Base-by-base conservation (phyloP, 2,888 invertebrate genomes). In the Habroteleia sp. region DNA sequence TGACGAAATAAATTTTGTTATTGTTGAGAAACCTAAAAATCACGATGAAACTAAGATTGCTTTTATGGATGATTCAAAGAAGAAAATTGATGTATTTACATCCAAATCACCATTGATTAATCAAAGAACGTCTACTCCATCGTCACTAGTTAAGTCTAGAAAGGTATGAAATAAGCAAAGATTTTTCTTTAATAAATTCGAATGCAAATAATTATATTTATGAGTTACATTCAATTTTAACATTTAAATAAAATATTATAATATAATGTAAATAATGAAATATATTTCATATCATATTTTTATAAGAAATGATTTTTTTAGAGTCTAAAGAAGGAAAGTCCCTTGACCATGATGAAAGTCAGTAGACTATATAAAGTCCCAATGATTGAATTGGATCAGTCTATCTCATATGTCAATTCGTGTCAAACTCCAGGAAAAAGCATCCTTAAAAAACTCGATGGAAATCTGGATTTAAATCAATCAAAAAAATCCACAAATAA, bases 381-480 rank as follows among this genome's bases (percentile, higher is more conserved):
- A 81, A 85, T 16, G 2, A 20, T 60, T 11, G 69, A 80, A 2
- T 17, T 83, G n/a, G 84, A 87, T 39, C 63, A 81, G 1, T 82
- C 85, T 1, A 81, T 83, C 39, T 68, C 78, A 0, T 86, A 5
- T 20, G 71, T 85, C 1, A 88, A 87, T 69, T 87, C 84, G 0
- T 75, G 77, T 54, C 87, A 86, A 54, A 88, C 86, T 1, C 88
- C 87, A 0, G 82, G 81, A 0, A 87, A 82, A 23, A 81, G 87
- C 48, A 88, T 88, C 56, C 62, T 88, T 5, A 87, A 88, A 25
- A 74, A 73, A 73, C 42, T 78, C 0, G 81, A 82, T 13, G 68
- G 37, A 8, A 48, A 44, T n/a, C 27, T 10, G 1, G 58, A 39
- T 7, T 23, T 6, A 4, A 79, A 77, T 2, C 16, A 42, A 2